Conservation (phyloP, 1,140 invertebrate species). For the Oedothorax gibbosus region DNA sequence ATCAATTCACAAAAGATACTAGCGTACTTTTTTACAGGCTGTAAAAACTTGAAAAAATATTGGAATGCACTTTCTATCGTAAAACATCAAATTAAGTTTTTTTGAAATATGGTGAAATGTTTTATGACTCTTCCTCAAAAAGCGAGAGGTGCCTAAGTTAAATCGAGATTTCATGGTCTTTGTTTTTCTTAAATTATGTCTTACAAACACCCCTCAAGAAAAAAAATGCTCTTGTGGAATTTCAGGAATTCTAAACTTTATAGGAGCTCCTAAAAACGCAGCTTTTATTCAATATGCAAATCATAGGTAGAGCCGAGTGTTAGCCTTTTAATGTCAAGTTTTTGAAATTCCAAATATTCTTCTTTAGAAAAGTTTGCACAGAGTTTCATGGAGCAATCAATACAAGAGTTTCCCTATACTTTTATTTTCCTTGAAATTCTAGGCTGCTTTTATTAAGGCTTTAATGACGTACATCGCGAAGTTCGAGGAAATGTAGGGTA, state of each 20-base stretch:
- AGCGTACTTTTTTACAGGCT: conserved; percentile 16
- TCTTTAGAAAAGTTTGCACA: too few species aligned
- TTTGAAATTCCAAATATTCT: too few species aligned
- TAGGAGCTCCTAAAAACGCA: neutral
- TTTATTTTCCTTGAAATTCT: too few species aligned
- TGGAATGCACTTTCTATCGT: conserved; percentile 25
- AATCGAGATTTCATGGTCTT: conserved; percentile 24
- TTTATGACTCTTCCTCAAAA: conserved; percentile 21
- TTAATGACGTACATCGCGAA: too few species aligned
- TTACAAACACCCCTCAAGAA: neutral
- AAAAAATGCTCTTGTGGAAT: neutral
- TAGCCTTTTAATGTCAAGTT: too few species aligned
- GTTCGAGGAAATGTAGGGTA: too few species aligned
- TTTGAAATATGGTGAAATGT: conserved; percentile 35
- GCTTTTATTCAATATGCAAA: conserved; percentile 14
- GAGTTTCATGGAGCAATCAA: too few species aligned
- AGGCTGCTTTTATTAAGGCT: too few species aligned
- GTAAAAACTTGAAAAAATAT: neutral
- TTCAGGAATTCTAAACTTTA: conserved; percentile 18
- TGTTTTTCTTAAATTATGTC: conserved; percentile 12
- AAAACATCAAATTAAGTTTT: conserved; percentile 36
- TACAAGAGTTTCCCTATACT: too few species aligned
- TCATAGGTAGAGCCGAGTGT: neutral
- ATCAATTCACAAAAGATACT: conserved; percentile 5
- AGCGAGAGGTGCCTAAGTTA: conserved; percentile 18